Conservation (phyloP, 2,888 invertebrate genomes). For the Keiferia lycopersicella region DNA sequence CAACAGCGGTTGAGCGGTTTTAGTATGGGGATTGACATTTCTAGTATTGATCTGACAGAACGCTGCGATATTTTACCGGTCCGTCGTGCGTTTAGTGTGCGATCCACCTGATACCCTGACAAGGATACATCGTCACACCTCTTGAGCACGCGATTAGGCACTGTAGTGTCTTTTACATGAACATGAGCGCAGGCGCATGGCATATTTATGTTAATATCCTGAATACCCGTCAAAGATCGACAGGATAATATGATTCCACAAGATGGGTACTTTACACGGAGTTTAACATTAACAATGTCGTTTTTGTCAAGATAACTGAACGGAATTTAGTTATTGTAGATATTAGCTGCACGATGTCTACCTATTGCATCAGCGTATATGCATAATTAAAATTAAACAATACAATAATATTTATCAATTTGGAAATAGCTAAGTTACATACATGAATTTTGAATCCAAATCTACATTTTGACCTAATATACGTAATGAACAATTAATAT, state of each 20-base stretch:
- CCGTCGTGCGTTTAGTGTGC: too few relatives aligned
- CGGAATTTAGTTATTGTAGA: neutral
- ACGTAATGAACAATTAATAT: too few relatives aligned
- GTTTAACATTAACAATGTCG: neutral
- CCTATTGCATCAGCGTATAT: too few relatives aligned
- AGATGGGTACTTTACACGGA: neutral
- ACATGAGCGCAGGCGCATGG: conserved; percentile 15
- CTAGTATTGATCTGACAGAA: too few relatives aligned
- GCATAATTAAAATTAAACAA: too few relatives aligned
- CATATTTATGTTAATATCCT: conserved; percentile 24
- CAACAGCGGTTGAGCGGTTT: too few relatives aligned
- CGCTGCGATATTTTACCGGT: too few relatives aligned
- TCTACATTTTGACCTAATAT: conserved; percentile 5
- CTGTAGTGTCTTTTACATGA: neutral
- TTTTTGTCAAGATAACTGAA: neutral
- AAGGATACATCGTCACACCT: neutral
- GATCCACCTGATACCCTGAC: neutral
- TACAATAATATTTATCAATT: too few relatives aligned
- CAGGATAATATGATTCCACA: neutral
- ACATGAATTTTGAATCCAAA: neutral
- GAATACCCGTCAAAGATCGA: neutral
- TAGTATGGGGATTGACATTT: too few relatives aligned
- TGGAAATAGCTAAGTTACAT: too few relatives aligned
- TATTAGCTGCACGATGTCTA: too few relatives aligned
- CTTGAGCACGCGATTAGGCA: conserved; percentile 19